Percentiles rank a stretch among this genome's conserved stretches.
Evolutionary conservation across 92 coral and sea anemone species (phyloP).

Genomic region (Siderastrea radians): DNA sequence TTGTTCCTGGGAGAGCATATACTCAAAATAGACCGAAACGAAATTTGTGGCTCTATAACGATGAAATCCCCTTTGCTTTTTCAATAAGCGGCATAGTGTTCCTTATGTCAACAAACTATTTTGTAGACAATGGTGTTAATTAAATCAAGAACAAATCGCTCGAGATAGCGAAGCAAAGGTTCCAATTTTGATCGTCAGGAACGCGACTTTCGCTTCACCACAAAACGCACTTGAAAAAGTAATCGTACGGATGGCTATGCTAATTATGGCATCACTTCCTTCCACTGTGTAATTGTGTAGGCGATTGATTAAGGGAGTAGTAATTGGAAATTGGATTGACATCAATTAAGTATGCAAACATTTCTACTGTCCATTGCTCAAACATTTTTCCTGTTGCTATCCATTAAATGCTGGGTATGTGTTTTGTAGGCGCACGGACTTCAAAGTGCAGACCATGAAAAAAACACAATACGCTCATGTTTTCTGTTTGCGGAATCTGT

Average conservation of each 20-base stretch:
- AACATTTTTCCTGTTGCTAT: slow-evolving; percentile 1
- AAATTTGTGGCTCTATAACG: not conserved
- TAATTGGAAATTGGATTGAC: slow-evolving; percentile 17
- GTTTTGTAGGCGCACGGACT: not conserved
- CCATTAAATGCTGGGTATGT: not conserved
- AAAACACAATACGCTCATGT: not conserved
- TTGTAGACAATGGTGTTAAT: slow-evolving; percentile 74
- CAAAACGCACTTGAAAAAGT: not conserved
- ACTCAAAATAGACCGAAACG: not conserved
- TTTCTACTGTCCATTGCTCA: not conserved
- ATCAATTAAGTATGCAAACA: slow-evolving; percentile 44
- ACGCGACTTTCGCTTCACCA: slow-evolving; percentile 13
- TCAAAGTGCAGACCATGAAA: not conserved
- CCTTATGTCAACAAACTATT: slow-evolving; percentile 81
- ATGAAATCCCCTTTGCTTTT: slow-evolving; percentile 12
- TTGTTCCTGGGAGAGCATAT: slow-evolving; percentile 30
- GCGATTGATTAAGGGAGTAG: slow-evolving; percentile 3
- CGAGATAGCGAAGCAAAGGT: not conserved
- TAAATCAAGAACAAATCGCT: slow-evolving; percentile 59
- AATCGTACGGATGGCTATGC: not conserved
- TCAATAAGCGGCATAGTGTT: slow-evolving; percentile 39
- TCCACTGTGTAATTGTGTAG: not conserved
- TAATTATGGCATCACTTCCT: slow-evolving; percentile 13
- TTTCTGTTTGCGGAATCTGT: slow-evolving; percentile 4
- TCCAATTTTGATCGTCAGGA: not conserved